These are phyloP conservation scores for Bufo gargarizans DNA, from an alignment of 2,113 vertebrate species.

Conservation along the genomic window DNA sequence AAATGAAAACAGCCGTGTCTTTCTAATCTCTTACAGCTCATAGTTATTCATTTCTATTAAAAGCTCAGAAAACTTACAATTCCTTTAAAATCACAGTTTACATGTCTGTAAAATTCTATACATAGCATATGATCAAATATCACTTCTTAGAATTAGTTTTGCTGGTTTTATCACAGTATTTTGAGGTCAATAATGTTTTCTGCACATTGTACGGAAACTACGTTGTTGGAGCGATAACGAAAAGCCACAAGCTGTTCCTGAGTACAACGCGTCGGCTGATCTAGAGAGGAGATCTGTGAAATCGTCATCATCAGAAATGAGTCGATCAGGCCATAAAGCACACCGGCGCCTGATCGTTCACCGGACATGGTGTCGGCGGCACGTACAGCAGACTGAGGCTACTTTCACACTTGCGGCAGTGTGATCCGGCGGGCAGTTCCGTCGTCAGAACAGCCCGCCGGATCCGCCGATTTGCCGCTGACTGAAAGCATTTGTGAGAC, in stretches of 20 bases:
- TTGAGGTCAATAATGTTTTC: conserved; percentile 10
- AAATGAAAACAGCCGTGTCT: no score
- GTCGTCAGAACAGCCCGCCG: no score
- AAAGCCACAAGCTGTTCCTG: conserved; percentile 35
- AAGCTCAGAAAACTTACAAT: no score
- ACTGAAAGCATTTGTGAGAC: no score
- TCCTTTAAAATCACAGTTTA: no score
- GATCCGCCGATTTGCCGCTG: no score
- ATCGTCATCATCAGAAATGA: background rate
- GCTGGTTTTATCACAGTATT: background rate
- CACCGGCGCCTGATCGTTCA: background rate
- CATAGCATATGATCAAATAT: no score
- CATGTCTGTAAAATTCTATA: no score
- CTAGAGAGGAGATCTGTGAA: conserved; percentile 8
- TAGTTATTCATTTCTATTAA: no score
- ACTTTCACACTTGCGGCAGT: no score
- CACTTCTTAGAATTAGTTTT: conserved; percentile 18
- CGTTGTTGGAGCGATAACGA: background rate
- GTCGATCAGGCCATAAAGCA: background rate
- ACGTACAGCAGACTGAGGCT: background rate
- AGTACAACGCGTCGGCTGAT: conserved; percentile 6
- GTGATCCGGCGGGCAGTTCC: no score
- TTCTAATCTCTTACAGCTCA: no score
- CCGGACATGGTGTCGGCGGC: background rate
- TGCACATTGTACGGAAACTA: background rate